These are phyloP conservation scores for Drosophila merina DNA, from an alignment of 2,888 invertebrate genomes.

Conservation along the genomic window DNA sequence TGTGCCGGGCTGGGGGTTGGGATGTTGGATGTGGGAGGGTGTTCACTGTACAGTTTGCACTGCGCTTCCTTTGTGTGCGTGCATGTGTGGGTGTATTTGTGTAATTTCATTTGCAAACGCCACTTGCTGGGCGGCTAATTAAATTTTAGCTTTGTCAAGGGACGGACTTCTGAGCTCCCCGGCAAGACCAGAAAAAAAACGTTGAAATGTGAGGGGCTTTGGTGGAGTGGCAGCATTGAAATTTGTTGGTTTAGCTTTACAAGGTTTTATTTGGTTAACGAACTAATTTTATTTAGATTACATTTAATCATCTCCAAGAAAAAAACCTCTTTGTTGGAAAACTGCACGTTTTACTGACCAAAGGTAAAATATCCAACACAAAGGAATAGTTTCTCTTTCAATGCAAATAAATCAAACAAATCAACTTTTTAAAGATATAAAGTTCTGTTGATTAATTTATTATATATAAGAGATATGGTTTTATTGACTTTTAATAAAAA, in stretches of 20 bases:
- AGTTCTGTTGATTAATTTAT: no score
- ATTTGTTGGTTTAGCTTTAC: not conserved
- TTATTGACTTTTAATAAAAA: not conserved
- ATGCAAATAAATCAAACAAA: no score
- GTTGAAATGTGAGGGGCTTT: not conserved
- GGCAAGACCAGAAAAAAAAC: slow-evolving; percentile 10
- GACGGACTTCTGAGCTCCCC: slow-evolving; percentile 68
- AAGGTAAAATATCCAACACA: no score
- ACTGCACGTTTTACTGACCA: no score
- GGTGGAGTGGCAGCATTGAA: not conserved
- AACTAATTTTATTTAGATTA: not conserved
- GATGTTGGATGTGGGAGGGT: slow-evolving; percentile 1
- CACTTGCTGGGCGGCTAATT: slow-evolving; percentile 76
- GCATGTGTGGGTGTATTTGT: slow-evolving; percentile 46
- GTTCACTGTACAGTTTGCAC: slow-evolving; percentile 14
- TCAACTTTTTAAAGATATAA: no score
- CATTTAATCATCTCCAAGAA: not conserved
- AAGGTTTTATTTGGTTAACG: not conserved
- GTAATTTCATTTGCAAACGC: slow-evolving; percentile 76
- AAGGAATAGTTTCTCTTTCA: no score
- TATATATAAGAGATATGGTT: no score
- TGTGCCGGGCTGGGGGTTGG: slow-evolving; percentile 46
- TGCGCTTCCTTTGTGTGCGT: slow-evolving; percentile 9
- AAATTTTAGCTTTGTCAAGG: slow-evolving; percentile 77
- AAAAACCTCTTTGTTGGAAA: not conserved